Conservation (phyloP, 2,113 vertebrate species). For the Crotalus helleri region DNA sequence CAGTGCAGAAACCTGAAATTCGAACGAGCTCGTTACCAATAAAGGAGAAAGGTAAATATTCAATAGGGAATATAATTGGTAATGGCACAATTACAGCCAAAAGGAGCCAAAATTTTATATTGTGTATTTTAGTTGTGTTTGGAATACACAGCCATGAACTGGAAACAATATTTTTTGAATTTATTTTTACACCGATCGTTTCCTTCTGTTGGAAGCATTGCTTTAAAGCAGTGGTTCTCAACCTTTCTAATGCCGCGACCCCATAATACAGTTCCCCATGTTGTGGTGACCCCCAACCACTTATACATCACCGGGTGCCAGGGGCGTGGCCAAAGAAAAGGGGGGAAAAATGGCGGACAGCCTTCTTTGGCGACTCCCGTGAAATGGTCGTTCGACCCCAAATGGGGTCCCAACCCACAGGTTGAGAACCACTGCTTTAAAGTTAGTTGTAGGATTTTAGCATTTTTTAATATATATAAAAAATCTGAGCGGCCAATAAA, state of each 20-base stretch:
- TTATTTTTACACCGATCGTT: background rate
- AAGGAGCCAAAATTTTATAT: background rate
- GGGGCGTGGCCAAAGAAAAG: too few relatives aligned
- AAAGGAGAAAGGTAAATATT: conserved; percentile 70
- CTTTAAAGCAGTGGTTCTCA: too few relatives aligned
- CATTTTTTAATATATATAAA: background rate
- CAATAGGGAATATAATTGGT: background rate
- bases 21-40: conserved; percentile 60
- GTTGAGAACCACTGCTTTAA: too few relatives aligned
- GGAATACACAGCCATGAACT: background rate
- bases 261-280: too few relatives aligned
- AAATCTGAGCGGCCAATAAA: background rate
- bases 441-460: background rate
- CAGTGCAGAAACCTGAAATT: conserved; percentile 67
- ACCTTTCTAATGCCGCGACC: too few relatives aligned
- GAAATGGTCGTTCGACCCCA: too few relatives aligned
- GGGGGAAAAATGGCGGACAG: too few relatives aligned
- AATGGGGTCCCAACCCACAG: too few relatives aligned
- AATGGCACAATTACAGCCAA: background rate
- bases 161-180: background rate
- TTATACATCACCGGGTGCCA: too few relatives aligned
- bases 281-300: too few relatives aligned
- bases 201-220: background rate
- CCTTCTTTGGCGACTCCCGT: too few relatives aligned
- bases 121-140: background rate